These are phyloP conservation scores for Acanthosoma haemorrhoidale DNA, from an alignment of 2,888 invertebrate genomes.

Conservation along the genomic window DNA sequence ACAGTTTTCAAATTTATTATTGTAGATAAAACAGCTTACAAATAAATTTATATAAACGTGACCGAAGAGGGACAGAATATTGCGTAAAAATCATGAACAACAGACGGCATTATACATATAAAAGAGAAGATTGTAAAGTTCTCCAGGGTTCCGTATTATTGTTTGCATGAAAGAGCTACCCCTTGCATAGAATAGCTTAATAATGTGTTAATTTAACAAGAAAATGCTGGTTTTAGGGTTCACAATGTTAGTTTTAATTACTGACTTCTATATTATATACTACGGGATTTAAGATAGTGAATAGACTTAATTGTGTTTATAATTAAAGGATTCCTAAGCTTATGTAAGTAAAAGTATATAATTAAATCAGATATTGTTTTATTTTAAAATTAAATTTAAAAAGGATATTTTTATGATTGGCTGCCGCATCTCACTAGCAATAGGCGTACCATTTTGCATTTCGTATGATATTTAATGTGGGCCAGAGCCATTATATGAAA, in stretches of 20 bases:
- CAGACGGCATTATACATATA: neutral
- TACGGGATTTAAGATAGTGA: conserved; percentile 15
- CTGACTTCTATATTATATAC: conserved; percentile 21
- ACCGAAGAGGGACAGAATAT: neutral
- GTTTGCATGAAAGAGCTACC: conserved; percentile 31
- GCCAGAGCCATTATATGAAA: conserved; percentile 11
- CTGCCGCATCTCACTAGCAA: conserved; percentile 35
- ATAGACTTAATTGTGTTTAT: conserved; percentile 19
- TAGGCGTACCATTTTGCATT: conserved; percentile 41
- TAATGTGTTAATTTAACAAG: conserved; percentile 28
- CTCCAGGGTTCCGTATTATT: conserved; percentile 34
- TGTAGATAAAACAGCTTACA: neutral
- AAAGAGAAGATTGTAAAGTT: conserved; percentile 19
- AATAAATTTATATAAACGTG: neutral
- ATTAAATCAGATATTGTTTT: conserved; percentile 32
- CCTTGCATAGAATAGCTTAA: conserved; percentile 35
- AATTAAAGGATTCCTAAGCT: conserved; percentile 30
- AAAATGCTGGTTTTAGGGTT: conserved; percentile 39
- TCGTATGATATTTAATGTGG: conserved; percentile 32
- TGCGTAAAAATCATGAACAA: neutral
- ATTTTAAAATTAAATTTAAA: conserved; percentile 33
- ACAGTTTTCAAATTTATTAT: neutral
- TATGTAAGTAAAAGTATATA: conserved; percentile 19
- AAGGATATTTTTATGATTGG: conserved; percentile 31
- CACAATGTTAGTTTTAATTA: conserved; percentile 36